phyloP scores from a whole-genome alignment of 1,140 invertebrate genomes.

The Rhizoglyphus robini region DNA sequence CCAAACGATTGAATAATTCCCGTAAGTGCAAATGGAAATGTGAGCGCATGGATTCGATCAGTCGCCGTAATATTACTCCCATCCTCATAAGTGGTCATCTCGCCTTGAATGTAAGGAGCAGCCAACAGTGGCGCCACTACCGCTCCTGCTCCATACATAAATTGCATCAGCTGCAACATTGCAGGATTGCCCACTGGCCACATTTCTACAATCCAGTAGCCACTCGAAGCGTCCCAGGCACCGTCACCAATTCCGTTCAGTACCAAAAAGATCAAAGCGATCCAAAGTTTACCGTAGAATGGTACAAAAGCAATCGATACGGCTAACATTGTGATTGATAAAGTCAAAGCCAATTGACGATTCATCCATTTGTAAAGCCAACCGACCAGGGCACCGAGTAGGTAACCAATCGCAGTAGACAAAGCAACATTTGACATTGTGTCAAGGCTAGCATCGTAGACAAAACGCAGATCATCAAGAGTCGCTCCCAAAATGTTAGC shows the following conservation, averaged over 20 bases:
- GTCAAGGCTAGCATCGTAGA: not conserved
- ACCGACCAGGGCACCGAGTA: not conserved
- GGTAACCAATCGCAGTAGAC: not conserved
- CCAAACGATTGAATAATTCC: not conserved
- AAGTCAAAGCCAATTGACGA: not conserved
- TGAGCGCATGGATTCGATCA: not conserved
- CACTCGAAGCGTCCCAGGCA: not conserved
- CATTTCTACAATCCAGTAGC: slow-evolving; percentile 6
- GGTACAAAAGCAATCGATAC: not conserved
- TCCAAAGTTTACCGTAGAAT: not conserved
- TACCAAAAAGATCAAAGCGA: not conserved
- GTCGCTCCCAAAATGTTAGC: not conserved
- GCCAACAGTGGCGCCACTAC: not conserved
- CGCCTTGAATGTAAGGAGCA: not conserved
- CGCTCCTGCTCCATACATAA: slow-evolving; percentile 2
- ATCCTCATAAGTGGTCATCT: too few relatives aligned
- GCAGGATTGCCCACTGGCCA: not conserved
- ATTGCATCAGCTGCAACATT: slow-evolving; percentile 7
- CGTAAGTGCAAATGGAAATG: not conserved
- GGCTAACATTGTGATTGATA: not conserved
- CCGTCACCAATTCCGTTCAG: not conserved
- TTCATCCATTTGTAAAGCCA: not conserved
- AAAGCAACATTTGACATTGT: not conserved
- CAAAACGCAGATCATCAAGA: not conserved
- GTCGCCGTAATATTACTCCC: not conserved